Conservation (phyloP, 2,113 vertebrate species). For the Fulica atra region DNA sequence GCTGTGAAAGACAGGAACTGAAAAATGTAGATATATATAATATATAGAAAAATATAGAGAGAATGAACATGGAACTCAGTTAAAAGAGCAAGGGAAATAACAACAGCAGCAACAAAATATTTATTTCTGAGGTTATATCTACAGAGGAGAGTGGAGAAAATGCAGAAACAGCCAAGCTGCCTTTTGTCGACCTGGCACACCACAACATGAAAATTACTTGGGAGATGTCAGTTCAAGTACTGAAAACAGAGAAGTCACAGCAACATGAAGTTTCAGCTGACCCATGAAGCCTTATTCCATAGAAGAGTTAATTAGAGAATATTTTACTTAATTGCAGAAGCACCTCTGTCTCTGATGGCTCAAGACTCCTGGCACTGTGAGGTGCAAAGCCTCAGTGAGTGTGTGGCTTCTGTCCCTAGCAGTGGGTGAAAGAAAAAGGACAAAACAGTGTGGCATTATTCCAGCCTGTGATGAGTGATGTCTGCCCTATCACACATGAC, state of each 20-base stretch:
- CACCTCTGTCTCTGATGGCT: neutral
- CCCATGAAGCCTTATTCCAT: neutral
- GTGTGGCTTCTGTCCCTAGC: neutral
- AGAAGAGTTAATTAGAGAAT: neutral
- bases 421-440: neutral
- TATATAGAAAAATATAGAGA: neutral
- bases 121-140: neutral
- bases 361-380: neutral
- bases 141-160: neutral
- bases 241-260: neutral
- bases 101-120: neutral
- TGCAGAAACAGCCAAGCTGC: neutral
- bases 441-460: neutral
- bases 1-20: neutral
- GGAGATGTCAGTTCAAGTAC: neutral
- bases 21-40: neutral
- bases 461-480: neutral
- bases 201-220: neutral
- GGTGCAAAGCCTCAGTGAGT: neutral
- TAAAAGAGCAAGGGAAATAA: neutral
- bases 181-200: neutral
- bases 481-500: neutral
- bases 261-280: neutral
- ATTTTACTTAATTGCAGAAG: neutral
- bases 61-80: neutral